Percentiles rank a stretch among this genome's conserved stretches.
phyloP scores from a whole-genome alignment of 2,888 invertebrate species.

The Aphidoletes aphidimyza region DNA sequence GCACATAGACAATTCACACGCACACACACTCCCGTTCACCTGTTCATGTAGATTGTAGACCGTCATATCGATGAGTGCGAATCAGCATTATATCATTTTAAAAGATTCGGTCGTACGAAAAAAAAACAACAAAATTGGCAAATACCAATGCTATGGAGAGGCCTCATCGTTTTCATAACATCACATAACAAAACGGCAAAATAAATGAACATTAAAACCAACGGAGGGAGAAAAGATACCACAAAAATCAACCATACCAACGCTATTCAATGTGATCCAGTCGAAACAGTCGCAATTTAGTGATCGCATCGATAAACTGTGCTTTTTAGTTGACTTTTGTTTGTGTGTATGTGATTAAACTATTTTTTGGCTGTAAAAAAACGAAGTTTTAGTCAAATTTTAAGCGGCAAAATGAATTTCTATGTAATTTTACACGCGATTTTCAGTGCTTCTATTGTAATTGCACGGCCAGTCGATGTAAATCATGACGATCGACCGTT shows the following conservation, averaged over 20 bases:
- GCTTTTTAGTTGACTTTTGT: too few species aligned
- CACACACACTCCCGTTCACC: background rate
- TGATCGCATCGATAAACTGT: background rate
- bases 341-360: too few species aligned
- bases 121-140: background rate
- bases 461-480: background rate
- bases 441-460: background rate
- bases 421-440: background rate
- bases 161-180: background rate
- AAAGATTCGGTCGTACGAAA: background rate
- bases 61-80: too few species aligned
- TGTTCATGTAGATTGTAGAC: too few species aligned
- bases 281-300: background rate
- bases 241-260: background rate
- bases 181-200: background rate
- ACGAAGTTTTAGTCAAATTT: background rate
- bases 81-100: background rate
- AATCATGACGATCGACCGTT: conserved; percentile 21
- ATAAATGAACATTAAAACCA: background rate
- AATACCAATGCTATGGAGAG: background rate
- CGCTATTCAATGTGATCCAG: background rate
- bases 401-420: background rate
- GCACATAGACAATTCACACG: background rate
- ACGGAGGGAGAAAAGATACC: conserved; percentile 2
- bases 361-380: too few species aligned